Conservation (phyloP, 2,888 invertebrate genomes). For the Eupithecia exiguata region DNA sequence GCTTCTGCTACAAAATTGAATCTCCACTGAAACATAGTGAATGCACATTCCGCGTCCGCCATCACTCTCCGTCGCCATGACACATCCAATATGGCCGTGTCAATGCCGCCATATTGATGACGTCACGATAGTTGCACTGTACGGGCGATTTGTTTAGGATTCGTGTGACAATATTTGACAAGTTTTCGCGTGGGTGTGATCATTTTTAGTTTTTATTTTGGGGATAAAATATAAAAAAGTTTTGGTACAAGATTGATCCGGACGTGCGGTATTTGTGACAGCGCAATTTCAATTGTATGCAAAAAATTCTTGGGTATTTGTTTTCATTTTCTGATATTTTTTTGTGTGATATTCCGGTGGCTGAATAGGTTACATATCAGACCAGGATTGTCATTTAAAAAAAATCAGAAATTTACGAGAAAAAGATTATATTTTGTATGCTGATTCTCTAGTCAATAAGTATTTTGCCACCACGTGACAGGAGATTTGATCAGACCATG, state of each 20-base stretch:
- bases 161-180: conserved; percentile 6
- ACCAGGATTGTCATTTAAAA: neutral
- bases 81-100: conserved; percentile 23
- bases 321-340: neutral
- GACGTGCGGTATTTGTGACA: neutral
- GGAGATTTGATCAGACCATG: neutral
- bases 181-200: neutral
- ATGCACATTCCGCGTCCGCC: conserved; percentile 17
- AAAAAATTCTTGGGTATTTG: too few species aligned
- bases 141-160: conserved; percentile 10
- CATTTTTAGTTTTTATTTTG: neutral
- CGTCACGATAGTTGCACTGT: conserved; percentile 2
- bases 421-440: neutral
- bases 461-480: neutral
- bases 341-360: neutral
- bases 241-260: neutral
- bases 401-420: neutral
- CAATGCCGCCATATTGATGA: conserved; percentile 26
- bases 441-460: neutral
- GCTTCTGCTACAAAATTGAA: neutral
- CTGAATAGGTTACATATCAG: neutral
- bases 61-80: conserved; percentile 30
- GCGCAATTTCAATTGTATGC: neutral
- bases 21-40: conserved; percentile 3
- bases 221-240: neutral